phyloP scores from a whole-genome alignment of 2,113 vertebrate genomes.

The Buteo buteo region DNA sequence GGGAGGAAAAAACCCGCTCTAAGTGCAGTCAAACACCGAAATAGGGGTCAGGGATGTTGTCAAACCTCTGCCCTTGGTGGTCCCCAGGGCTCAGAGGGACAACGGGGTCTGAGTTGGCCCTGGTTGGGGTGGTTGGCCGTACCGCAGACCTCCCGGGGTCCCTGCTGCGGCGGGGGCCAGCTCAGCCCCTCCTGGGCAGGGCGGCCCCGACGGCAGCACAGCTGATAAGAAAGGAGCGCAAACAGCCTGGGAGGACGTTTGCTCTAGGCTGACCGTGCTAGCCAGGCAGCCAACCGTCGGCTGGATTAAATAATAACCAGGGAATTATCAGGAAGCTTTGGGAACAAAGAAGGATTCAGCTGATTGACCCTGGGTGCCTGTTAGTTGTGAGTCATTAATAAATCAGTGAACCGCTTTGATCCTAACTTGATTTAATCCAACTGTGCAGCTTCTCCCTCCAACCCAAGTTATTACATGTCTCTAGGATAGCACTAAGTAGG shows the following conservation, averaged over 20 bases:
- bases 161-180: rapidly evolving
- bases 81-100: neutral
- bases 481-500: neutral
- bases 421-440: neutral
- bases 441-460: neutral
- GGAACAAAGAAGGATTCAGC: neutral
- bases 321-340: neutral
- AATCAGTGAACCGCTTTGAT: neutral
- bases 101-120: neutral
- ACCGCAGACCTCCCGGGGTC: rapidly evolving
- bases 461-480: rapidly evolving
- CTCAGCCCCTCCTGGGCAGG: neutral
- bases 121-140: neutral
- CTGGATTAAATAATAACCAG: neutral
- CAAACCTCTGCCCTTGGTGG: neutral
- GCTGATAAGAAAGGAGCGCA: neutral
- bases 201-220: too few species aligned
- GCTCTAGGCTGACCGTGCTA: too few species aligned
- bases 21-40: neutral
- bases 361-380: neutral
- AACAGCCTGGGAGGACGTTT: neutral
- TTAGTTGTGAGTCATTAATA: neutral
- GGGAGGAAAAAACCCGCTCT: rapidly evolving
- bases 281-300: rapidly evolving
- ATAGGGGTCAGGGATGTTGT: neutral